These are phyloP conservation scores for Gryllus longicercus DNA, from an alignment of 2,888 invertebrate genomes.

Conservation along the genomic window DNA sequence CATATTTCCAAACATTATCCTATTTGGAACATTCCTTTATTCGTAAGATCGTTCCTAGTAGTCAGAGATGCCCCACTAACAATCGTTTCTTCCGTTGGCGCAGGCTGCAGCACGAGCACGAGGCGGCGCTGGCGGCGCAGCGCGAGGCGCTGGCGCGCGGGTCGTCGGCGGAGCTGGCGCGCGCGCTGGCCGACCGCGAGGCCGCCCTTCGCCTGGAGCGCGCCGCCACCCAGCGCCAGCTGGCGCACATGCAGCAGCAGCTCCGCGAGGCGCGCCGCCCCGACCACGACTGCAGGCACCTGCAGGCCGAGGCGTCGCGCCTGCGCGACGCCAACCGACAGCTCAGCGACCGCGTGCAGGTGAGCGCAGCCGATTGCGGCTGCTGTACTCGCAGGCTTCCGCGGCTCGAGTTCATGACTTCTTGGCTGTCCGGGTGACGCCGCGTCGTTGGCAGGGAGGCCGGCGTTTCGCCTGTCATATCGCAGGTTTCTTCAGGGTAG, in stretches of 20 bases:
- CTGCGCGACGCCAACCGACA: constrained; percentile 3
- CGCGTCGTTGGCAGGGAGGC: too few species aligned
- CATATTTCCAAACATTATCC: too few species aligned
- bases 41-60: too few species aligned
- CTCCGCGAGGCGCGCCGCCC: not conserved
- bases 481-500: too few species aligned
- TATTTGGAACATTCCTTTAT: too few species aligned
- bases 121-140: not conserved
- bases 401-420: too few species aligned
- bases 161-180: not conserved
- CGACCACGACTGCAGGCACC: not conserved
- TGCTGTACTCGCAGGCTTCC: too few species aligned
- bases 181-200: not conserved
- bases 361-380: not conserved
- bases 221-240: not conserved
- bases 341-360: constrained; percentile 7
- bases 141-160: not conserved
- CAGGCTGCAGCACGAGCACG: constrained; percentile 4
- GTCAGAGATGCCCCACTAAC: too few species aligned
- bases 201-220: not conserved
- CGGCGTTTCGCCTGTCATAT: too few species aligned
- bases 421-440: too few species aligned
- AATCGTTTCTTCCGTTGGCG: not conserved
- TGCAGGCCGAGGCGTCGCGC: not conserved
- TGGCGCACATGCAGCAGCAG: constrained; percentile 17